Evolutionary conservation across 2,888 invertebrate genomes (phyloP), one percentile per base, ranked within the genome.

Genomic region (Clepsis dumicolana): DNA sequence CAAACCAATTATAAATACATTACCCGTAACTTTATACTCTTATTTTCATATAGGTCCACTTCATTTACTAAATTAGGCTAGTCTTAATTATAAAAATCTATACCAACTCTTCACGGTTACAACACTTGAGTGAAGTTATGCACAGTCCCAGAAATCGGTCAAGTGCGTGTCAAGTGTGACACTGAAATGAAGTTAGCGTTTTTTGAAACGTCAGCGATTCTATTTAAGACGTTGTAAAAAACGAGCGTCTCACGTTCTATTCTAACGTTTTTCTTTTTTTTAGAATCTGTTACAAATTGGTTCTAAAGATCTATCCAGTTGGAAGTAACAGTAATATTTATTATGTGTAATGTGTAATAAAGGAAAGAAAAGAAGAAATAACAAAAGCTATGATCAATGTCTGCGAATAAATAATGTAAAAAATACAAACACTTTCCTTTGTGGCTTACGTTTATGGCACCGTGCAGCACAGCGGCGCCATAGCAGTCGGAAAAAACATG

Each of bases 21-120:
- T 68, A 68, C 68, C 68, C 52, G 29, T 52, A 44, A 57, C 24
- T 59, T 27, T 59, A 24, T 24, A 44, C 32, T 35, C 52, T 41
- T 68, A 53, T 59, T 50, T 64, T 68, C 32, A 64, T 59, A 68
- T 64, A 53, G 59, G 59, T 59, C 52, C 64, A 68, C 63, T 64
- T 68, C 68, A 68, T 68, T 68, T 64, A 68, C 64, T 56, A 64
- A 64, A 68, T 68, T 68, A 64, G 32, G 52, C 44, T 68, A 59
- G 59, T 64, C 53, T 52, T 68, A 48, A 48, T 56, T 68, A 68
- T 48, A 53, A 66, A 66, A 68, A 64, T 64, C 57, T 64, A 64
- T 56, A 64, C 56, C 18, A 14, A 52, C 59, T 64, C 50, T 63
- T 52, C 41, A 64, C 68, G 52, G 50, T 48, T 63, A 53, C 44